Evolutionary conservation across 2,888 invertebrate genomes (phyloP).

Genomic region (Vanessa cardui): DNA sequence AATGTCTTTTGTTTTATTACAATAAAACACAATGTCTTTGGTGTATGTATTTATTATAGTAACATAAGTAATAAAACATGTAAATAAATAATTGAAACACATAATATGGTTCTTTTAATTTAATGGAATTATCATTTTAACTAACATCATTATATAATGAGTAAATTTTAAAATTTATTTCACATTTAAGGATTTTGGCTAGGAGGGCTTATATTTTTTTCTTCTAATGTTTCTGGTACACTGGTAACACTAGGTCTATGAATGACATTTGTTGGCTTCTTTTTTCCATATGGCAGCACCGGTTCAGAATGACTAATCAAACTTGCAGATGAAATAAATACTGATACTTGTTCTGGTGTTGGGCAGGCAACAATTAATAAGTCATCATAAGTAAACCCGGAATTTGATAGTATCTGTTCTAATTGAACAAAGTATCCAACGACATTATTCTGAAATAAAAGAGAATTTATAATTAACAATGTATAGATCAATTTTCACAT

Average conservation of each 20-base stretch:
- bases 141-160: conserved; percentile 13
- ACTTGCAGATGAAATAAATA: conserved; percentile 91
- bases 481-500: no score
- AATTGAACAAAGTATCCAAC: conserved; percentile 94
- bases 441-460: conserved; percentile 88
- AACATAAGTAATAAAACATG: conserved; percentile 64
- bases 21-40: conserved; percentile 75
- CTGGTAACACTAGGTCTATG: conserved; percentile 66
- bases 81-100: conserved; percentile 59
- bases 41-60: conserved; percentile 75
- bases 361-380: conserved; percentile 94
- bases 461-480: conserved; percentile 9
- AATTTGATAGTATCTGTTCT: conserved; percentile 87
- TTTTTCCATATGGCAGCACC: conserved; percentile 74
- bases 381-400: conserved; percentile 92
- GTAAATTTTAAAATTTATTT: not conserved
- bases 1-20: conserved; percentile 77
- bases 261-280: conserved; percentile 59
- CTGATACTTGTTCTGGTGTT: conserved; percentile 95
- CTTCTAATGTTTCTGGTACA: conserved; percentile 54
- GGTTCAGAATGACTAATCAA: conserved; percentile 80
- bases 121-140: conserved; percentile 42
- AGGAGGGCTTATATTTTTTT: conserved; percentile 25
- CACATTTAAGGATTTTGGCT: not conserved
- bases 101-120: conserved; percentile 46